Conservation (phyloP, 2,113 vertebrate genomes). For the Pomatostomus ruficeps region DNA sequence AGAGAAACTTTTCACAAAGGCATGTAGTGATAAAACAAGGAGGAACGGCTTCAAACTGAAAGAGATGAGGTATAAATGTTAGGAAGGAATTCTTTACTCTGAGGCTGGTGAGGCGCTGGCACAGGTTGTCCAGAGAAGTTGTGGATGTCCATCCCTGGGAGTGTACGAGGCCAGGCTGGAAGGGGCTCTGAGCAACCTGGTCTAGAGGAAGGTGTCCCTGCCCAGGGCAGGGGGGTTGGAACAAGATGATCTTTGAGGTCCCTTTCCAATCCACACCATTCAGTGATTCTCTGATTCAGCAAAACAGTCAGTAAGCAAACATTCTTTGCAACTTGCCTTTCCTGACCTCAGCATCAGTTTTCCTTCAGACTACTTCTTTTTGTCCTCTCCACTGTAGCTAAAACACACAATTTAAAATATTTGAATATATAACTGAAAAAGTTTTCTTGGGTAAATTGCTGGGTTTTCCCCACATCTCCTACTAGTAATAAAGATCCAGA, state of each 20-base stretch:
- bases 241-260: neutral
- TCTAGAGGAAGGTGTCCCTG: neutral
- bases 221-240: neutral
- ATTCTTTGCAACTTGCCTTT: neutral
- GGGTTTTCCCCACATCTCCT: neutral
- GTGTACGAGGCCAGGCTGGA: neutral
- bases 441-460: neutral
- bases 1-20: neutral
- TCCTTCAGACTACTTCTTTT: neutral
- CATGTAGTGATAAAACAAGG: neutral
- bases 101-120: neutral
- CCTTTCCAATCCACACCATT: neutral
- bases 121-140: neutral
- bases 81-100: neutral
- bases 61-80: neutral
- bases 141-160: neutral
- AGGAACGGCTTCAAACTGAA: neutral
- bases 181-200: neutral
- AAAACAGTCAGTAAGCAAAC: neutral
- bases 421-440: neutral
- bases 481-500: neutral
- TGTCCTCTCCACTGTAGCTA: neutral
- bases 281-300: neutral
- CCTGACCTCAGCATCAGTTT: neutral
- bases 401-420: neutral